Base-by-base conservation (phyloP, 2,113 vertebrate genomes). In the Cinclus cinclus region DNA sequence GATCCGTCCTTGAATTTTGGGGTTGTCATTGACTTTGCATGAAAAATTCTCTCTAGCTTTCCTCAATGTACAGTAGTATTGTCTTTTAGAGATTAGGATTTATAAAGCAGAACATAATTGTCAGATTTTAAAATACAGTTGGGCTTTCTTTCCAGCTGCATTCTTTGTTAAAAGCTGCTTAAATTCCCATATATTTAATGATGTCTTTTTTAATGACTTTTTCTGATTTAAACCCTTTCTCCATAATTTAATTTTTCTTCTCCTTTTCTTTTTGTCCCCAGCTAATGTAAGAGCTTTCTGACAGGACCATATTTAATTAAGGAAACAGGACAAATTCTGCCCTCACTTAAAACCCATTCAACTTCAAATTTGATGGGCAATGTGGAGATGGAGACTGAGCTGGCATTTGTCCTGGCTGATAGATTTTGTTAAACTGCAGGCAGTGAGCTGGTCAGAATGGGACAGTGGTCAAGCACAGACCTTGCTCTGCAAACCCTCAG, bases 91-190 rank as follows among this genome's bases (percentile, higher is more conserved):
- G 79, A 94, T 90, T 86, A 86, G 73, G 33, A 86, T 94, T 97
- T 97, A 87, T 91, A 94, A 93, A 94, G 75, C 83, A 79, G 84
- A 92, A 89, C 47, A 69, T 93, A 96, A 95, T 92, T 91, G 89
- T 95, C 91, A 95, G 75, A 76, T 79, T 95, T 85, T 90, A 95
- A 96, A 96, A 96, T 96, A 95, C 46, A 78, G 76, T 75, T 89
- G 75, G 88, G 76, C 73, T 96, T 97, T 89, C 79, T 95, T 92
- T 95, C 52, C 65, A 82, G 64, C 68, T 93, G 88, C 88, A 92
- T 96, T 96, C 90, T 97, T 95, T 95, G 90, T 95, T 96, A 97
- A 96, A 96, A 96, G 88, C 94, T 92, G 68, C 93, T 97, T 96
- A 96, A 96, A 96, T 90, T 91, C 88, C 52, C 49, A 87, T 92